phyloP scores from a whole-genome alignment of 1,140 invertebrate species.

The Hetaerina americana region DNA sequence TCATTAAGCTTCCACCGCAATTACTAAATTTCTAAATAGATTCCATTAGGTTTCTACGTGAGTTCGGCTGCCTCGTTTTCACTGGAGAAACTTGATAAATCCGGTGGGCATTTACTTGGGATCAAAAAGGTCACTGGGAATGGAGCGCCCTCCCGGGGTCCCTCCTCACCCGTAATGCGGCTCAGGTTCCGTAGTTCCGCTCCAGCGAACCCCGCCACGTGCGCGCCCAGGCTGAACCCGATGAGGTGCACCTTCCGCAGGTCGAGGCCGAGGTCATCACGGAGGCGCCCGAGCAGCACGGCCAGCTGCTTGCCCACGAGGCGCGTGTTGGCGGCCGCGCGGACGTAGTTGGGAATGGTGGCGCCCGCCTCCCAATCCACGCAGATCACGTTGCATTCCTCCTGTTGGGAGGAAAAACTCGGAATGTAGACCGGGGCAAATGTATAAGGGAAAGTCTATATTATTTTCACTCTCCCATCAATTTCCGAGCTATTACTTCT shows the following conservation, averaged over 20 bases:
- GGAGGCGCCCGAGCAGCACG: conserved; percentile 44
- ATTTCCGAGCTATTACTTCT: too few relatives aligned
- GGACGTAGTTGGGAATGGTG: conserved; percentile 79
- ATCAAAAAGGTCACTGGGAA: not conserved
- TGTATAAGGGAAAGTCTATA: too few relatives aligned
- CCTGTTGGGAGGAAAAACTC: too few relatives aligned
- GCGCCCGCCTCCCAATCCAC: conserved; percentile 92
- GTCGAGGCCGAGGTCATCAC: conserved; percentile 39
- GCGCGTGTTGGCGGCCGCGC: conserved; percentile 84
- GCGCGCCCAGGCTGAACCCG: conserved; percentile 63
- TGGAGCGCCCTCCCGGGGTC: not conserved
- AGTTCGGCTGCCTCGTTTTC: too few relatives aligned
- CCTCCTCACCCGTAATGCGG: conserved; percentile 74
- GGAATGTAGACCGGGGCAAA: too few relatives aligned
- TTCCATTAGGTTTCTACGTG: too few relatives aligned
- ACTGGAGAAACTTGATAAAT: too few relatives aligned
- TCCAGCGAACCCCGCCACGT: conserved; percentile 87
- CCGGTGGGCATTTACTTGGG: too few relatives aligned
- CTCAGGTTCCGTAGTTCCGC: conserved; percentile 68
- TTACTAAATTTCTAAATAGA: too few relatives aligned
- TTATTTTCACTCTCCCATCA: too few relatives aligned
- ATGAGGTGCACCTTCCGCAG: conserved; percentile 64
- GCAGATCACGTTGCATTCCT: conserved; percentile 78
- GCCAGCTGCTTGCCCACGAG: conserved; percentile 83
- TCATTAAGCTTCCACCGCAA: too few relatives aligned